phyloP scores from a whole-genome alignment of 1,140 invertebrate genomes.

The Akabosia matsudoensis region DNA sequence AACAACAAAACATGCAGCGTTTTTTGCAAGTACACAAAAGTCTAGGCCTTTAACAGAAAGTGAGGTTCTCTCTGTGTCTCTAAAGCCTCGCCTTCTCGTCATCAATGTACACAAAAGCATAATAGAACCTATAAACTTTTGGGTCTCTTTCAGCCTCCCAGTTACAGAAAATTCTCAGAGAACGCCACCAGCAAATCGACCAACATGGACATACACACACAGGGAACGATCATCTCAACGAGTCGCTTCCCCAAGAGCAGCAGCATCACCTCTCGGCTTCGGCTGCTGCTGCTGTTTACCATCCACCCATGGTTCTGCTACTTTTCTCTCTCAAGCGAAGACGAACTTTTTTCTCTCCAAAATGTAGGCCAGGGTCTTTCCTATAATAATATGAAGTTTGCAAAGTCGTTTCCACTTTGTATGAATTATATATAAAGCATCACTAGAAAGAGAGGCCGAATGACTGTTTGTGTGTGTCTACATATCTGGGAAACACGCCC shows the following conservation, averaged over 20 bases:
- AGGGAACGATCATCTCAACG: neutral
- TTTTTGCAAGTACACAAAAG: neutral
- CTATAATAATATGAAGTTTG: slow-evolving; percentile 12
- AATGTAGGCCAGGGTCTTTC: slow-evolving; percentile 23
- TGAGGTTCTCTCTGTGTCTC: neutral
- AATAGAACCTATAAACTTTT: neutral
- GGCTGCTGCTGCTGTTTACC: neutral
- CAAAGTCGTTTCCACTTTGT: slow-evolving; percentile 16
- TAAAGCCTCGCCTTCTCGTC: slow-evolving; percentile 12
- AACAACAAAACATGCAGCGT: neutral
- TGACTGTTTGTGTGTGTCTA: no score
- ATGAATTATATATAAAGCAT: slow-evolving; percentile 12
- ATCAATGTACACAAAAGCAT: neutral
- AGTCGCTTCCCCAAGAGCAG: neutral
- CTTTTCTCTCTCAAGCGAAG: slow-evolving; percentile 8
- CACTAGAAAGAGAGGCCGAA: neutral
- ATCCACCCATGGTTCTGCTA: neutral
- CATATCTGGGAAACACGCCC: no score
- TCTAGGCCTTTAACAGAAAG: neutral
- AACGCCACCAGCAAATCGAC: slow-evolving; percentile 12
- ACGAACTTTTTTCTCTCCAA: slow-evolving; percentile 13
- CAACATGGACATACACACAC: neutral
- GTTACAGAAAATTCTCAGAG: neutral
- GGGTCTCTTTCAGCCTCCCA: neutral
- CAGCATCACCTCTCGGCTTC: neutral